Evolutionary conservation across 30 jellyfish, hydroid and myxozoan species (phyloP).

Genomic region (Chironex yamaguchii): DNA sequence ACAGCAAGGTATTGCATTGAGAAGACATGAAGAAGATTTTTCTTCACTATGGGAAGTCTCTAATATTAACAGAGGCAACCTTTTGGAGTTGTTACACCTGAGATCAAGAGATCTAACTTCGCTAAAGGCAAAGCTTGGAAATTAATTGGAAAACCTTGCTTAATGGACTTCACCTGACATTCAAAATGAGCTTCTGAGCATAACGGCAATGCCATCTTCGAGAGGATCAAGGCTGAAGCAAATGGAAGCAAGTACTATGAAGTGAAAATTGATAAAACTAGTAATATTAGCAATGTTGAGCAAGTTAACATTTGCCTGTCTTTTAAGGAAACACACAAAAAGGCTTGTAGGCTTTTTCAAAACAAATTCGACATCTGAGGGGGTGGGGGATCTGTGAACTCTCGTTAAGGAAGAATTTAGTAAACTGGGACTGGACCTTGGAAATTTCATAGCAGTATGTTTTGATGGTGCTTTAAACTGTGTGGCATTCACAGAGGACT

Average conservation of each 20-base stretch:
- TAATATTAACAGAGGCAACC: constrained; percentile 58
- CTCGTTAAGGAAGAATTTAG: constrained; percentile 38
- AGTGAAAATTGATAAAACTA: too few species aligned
- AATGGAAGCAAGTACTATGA: neutral
- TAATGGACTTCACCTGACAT: constrained; percentile 59
- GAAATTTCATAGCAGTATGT: constrained; percentile 36
- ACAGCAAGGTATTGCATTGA: constrained; percentile 44
- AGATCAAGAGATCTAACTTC: constrained; percentile 52
- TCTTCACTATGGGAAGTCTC: constrained; percentile 16
- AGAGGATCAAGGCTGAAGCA: constrained; percentile 12
- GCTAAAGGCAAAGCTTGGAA: constrained; percentile 49
- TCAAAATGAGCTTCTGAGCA: constrained; percentile 53
- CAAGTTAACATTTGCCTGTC: constrained; percentile 42
- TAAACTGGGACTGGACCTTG: constrained; percentile 2
- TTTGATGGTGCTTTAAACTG: constrained; percentile 57
- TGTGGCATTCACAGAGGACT: constrained; percentile 69
- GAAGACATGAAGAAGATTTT: constrained; percentile 33
- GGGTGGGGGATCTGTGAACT: neutral
- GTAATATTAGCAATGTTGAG: constrained; percentile 39
- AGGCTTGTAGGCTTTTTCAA: constrained; percentile 44
- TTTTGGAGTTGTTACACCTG: constrained; percentile 46
- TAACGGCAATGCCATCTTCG: constrained; percentile 43
- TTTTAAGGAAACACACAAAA: constrained; percentile 29
- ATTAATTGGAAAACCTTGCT: constrained; percentile 32
- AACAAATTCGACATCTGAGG: constrained; percentile 18